Evolutionary conservation across 2,113 vertebrate species (phyloP).

Genomic region (Antennarius striatus): DNA sequence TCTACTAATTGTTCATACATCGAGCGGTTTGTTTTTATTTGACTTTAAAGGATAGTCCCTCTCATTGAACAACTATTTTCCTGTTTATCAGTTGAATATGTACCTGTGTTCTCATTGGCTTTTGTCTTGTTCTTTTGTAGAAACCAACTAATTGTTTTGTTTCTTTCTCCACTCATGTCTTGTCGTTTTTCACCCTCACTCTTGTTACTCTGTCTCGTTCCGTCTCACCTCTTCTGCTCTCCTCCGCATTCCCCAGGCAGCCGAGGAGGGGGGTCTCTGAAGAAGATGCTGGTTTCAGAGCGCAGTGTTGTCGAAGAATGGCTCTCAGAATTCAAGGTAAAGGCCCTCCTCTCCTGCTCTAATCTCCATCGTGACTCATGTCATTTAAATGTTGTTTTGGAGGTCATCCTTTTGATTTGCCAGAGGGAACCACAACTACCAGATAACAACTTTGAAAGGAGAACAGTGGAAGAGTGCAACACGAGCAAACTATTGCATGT

Average conservation of each 20-base stretch:
- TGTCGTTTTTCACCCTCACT: not conserved
- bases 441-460: conserved; percentile 7
- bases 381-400: conserved; percentile 16
- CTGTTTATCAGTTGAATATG: not conserved
- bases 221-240: not conserved
- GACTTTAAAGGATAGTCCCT: too few relatives aligned
- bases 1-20: too few relatives aligned
- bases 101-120: not conserved
- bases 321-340: conserved; percentile 99
- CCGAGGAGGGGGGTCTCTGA: conserved; percentile 68
- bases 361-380: conserved; percentile 13
- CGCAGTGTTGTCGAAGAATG: conserved; percentile 95
- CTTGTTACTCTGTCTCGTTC: not conserved
- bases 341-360: not conserved
- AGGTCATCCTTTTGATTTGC: not conserved
- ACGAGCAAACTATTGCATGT: not conserved
- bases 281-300: conserved; percentile 94
- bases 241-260: conserved; percentile 62
- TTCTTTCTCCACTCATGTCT: not conserved
- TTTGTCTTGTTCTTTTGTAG: not conserved
- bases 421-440: conserved; percentile 4
- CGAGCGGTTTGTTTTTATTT: too few relatives aligned
- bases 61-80: too few relatives aligned
- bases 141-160: not conserved
- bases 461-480: not conserved